Evolutionary conservation across 2,888 invertebrate species (phyloP), one percentile per base, ranked within the genome.

Genomic region (Teinopalpus imperialis): DNA sequence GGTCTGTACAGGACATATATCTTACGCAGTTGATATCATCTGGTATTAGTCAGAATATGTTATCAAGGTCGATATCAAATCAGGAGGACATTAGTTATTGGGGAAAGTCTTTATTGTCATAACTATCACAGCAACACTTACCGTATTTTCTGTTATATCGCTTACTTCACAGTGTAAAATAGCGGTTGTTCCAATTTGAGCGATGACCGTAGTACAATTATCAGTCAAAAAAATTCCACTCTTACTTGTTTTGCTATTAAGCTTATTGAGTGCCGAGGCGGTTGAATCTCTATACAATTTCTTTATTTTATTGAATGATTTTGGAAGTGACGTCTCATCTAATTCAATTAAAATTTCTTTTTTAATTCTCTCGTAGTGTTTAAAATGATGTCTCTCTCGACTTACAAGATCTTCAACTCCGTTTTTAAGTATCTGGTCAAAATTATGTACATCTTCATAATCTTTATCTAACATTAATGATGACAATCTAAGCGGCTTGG

Each of bases 101-200:
- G n/a, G n/a, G n/a, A n/a, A n/a, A n/a, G n/a, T n/a, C n/a, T n/a
- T n/a, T n/a, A n/a, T n/a, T n/a, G n/a, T n/a, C n/a, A n/a, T n/a
- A n/a, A n/a, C n/a, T n/a, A n/a, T n/a, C n/a, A n/a, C n/a, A n/a
- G n/a, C n/a, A 8, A 12, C 44, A 77, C 90, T 89, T 69, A 92
- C 92, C 79, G 91, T 91, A 57, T 91, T 91, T 65, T 91, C 91
- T 24, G 91, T 91, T 36, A 91, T 90, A 59, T 91, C 91, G 56
- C 90, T 90, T 66, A 92, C 91, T 88, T 92, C 91, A 69, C 92
- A 92, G 62, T 91, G 91, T 43, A 92, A 66, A 55, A 91, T 78
- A 16, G 91, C 91, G 7, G 91, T 92, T 4, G 91, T 91, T 41
- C 92, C 91, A 59, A 91, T 91, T 74, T 92, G 92, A 47, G 91